These are phyloP conservation scores for Miichthys miiuy DNA, from an alignment of 2,797 vertebrate species.

Conservation along the genomic window DNA sequence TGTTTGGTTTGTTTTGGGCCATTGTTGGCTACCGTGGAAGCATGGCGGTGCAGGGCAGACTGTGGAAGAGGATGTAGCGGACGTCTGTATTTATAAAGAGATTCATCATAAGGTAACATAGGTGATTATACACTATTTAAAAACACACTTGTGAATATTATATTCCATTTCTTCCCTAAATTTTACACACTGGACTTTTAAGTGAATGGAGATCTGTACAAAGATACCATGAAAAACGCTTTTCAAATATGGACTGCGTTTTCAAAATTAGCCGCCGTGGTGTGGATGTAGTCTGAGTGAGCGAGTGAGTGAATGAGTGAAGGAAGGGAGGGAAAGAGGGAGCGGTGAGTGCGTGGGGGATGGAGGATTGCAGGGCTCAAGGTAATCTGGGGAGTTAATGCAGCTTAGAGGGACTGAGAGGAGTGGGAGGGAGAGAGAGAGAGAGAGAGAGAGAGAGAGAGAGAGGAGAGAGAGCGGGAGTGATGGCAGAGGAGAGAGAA, in stretches of 20 bases:
- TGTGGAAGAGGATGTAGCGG: too few relatives aligned
- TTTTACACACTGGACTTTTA: too few relatives aligned
- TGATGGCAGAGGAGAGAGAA: conserved; percentile 71
- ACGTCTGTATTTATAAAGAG: too few relatives aligned
- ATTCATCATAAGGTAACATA: too few relatives aligned
- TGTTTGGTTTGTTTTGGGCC: too few relatives aligned
- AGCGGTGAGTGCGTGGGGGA: conserved; percentile 75
- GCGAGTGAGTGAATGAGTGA: conserved; percentile 71
- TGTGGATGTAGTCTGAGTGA: conserved; percentile 48
- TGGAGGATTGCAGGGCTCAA: conserved; percentile 86
- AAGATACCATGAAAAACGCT: conserved; percentile 1
- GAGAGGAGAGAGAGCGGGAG: conserved; percentile 51
- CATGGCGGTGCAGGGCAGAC: too few relatives aligned
- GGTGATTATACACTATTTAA: too few relatives aligned
- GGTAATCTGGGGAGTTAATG: conserved; percentile 89
- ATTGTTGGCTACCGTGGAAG: too few relatives aligned
- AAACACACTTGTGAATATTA: too few relatives aligned
- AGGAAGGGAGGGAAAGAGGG: conserved; percentile 60
- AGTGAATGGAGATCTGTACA: conserved; percentile 2
- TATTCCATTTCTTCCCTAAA: too few relatives aligned
- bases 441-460: conserved; percentile 43
- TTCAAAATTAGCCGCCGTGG: conserved; percentile 58
- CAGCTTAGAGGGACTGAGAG: conserved; percentile 86
- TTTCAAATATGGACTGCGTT: conserved; percentile 8
- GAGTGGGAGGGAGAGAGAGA: conserved; percentile 76